phyloP scores from a whole-genome alignment of 2,888 invertebrate genomes.

The Ormyrus nitidulus region DNA sequence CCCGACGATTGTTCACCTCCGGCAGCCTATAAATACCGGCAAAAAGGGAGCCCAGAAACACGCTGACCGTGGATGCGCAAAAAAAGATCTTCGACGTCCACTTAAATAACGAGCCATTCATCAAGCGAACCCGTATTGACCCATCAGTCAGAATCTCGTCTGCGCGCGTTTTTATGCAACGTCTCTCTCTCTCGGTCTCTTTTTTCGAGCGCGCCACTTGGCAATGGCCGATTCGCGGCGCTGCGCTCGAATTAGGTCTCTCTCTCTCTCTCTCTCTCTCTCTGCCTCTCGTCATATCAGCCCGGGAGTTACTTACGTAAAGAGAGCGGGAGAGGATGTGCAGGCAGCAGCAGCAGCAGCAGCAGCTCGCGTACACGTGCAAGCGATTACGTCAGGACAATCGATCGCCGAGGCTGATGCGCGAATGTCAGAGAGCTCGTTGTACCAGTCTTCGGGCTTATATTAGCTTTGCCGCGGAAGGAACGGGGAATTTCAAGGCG shows the following conservation, averaged over 20 bases:
- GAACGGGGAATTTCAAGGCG: no score
- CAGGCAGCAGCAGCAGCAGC: not conserved
- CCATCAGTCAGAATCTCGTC: no score
- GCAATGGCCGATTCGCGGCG: slow-evolving; percentile 15
- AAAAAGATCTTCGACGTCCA: not conserved
- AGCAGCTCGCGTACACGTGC: slow-evolving; percentile 14
- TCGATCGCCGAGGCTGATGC: slow-evolving; percentile 23
- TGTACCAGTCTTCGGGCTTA: not conserved
- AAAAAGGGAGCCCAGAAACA: no score
- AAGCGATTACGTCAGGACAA: slow-evolving; percentile 37
- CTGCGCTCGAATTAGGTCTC: slow-evolving; percentile 13
- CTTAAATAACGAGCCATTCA: not conserved
- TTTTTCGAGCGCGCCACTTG: not conserved
- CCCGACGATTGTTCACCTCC: no score
- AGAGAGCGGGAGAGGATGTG: not conserved
- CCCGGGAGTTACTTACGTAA: slow-evolving; percentile 38
- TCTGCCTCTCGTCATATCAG: not conserved
- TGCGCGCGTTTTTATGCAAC: no score
- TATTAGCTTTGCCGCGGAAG: no score
- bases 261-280: slow-evolving; percentile 1
- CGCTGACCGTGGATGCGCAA: no score
- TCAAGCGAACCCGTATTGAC: no score
- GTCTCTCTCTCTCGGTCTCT: no score
- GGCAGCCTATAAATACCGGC: no score
- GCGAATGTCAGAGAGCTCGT: slow-evolving; percentile 17